Evolutionary conservation across 1,140 invertebrate genomes (phyloP).

Genomic region (Apolygus lucorum): DNA sequence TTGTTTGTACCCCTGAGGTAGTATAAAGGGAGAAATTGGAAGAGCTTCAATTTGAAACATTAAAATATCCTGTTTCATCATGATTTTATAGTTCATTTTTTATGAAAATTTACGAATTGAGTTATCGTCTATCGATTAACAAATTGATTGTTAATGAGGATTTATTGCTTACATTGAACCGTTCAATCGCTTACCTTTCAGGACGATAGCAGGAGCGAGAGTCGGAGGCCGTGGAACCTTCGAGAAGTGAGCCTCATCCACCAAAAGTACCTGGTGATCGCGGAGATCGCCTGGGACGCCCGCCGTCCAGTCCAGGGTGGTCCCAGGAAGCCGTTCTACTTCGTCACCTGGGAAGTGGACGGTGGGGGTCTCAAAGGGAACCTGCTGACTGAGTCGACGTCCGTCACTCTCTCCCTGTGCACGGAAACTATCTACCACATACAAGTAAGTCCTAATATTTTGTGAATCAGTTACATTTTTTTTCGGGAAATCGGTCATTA

Average conservation of each 20-base stretch:
- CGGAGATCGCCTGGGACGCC: constrained; percentile 63
- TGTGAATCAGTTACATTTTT: too few relatives aligned
- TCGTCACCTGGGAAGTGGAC: constrained; percentile 74
- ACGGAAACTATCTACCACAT: constrained; percentile 70
- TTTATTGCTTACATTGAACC: too few relatives aligned
- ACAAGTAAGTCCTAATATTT: constrained; percentile 51
- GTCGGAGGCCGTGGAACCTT: constrained; percentile 45
- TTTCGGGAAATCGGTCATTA: too few relatives aligned
- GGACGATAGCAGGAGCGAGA: constrained; percentile 19
- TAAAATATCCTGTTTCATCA: too few relatives aligned
- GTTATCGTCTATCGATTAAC: too few relatives aligned
- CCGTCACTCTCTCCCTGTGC: constrained; percentile 66
- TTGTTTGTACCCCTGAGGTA: too few relatives aligned
- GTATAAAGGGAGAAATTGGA: too few relatives aligned
- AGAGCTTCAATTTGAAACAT: too few relatives aligned
- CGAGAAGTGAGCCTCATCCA: constrained; percentile 57
- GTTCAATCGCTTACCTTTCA: too few relatives aligned
- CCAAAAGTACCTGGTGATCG: constrained; percentile 61
- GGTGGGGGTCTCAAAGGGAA: constrained; percentile 73
- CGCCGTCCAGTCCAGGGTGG: constrained; percentile 43
- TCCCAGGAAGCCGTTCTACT: constrained; percentile 46
- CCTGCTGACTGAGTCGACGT: constrained; percentile 67
- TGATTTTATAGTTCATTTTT: too few relatives aligned
- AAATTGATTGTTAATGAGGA: too few relatives aligned
- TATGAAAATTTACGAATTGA: too few relatives aligned